These are phyloP conservation scores for Apamea sordens DNA, from an alignment of 2,888 invertebrate species.

Conservation along the genomic window DNA sequence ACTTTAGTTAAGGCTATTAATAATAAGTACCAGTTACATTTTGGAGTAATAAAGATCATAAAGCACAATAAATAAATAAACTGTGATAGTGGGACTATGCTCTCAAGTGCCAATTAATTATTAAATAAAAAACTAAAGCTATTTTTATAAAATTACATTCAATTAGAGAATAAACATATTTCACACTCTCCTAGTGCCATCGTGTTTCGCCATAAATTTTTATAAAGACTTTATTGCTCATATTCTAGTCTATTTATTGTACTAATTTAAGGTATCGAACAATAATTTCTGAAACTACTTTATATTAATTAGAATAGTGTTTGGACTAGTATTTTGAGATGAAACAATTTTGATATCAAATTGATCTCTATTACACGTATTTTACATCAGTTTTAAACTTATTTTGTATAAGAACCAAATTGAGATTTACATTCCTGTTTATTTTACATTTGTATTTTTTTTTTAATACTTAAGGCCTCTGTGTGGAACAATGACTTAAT, in stretches of 20 bases:
- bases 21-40: slow-evolving; percentile 67
- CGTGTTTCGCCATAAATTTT: slow-evolving; percentile 82
- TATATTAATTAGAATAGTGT: slow-evolving; percentile 61
- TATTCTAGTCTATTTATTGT: slow-evolving; percentile 88
- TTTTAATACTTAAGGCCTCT: slow-evolving; percentile 53
- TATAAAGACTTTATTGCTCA: slow-evolving; percentile 88
- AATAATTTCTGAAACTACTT: slow-evolving; percentile 61
- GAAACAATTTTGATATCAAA: slow-evolving; percentile 58
- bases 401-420: slow-evolving; percentile 71
- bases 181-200: slow-evolving; percentile 81
- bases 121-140: slow-evolving; percentile 59
- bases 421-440: slow-evolving; percentile 81
- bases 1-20: slow-evolving; percentile 57
- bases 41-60: slow-evolving; percentile 74
- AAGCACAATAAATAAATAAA: slow-evolving; percentile 82
- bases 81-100: slow-evolving; percentile 84
- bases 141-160: slow-evolving; percentile 64
- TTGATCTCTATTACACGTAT: slow-evolving; percentile 76
- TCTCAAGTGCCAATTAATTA: slow-evolving; percentile 82
- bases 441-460: slow-evolving; percentile 67
- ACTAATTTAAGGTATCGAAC: slow-evolving; percentile 64
- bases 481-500: slow-evolving; percentile 55
- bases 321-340: slow-evolving; percentile 62
- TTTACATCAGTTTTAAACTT: slow-evolving; percentile 68
- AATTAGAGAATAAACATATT: slow-evolving; percentile 60